A percentile compares a stretch with the other conserved stretches of the same genome.
Conservation (phyloP, 2,888 invertebrate species). For the Polyommatus icarus region DNA sequence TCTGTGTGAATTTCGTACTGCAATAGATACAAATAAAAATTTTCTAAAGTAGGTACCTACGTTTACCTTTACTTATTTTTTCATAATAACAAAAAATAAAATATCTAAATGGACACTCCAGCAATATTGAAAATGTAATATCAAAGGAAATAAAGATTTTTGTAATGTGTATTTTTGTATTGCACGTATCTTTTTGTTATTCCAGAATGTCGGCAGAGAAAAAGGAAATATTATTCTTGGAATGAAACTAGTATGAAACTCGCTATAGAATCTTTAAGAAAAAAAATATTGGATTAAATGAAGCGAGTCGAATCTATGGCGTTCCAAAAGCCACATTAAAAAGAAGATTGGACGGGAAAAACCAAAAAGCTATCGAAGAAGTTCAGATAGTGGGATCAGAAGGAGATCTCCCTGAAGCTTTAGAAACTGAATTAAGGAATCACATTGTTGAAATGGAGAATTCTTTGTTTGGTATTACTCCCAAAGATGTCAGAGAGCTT, state of each 20-base stretch:
- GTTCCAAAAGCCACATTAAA: background rate
- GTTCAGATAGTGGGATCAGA: no score
- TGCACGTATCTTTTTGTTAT: background rate
- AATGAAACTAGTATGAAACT: slow-evolving; percentile 14
- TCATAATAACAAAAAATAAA: background rate
- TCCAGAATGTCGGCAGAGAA: background rate
- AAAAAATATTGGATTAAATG: slow-evolving; percentile 2
- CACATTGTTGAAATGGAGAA: slow-evolving; percentile 20
- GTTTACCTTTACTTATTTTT: background rate
- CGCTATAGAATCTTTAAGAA: slow-evolving; percentile 8
- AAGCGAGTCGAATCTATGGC: background rate
- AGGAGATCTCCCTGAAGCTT: no score
- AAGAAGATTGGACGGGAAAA: no score
- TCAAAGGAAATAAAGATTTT: no score
- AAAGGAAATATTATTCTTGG: background rate
- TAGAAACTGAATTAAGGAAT: no score
- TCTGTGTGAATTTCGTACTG: no score
- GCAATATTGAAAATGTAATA: no score
- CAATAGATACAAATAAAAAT: no score
- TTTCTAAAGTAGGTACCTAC: no score
- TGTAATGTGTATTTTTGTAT: no score
- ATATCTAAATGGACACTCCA: background rate
- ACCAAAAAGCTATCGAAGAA: no score
- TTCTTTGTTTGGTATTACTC: slow-evolving; percentile 20
- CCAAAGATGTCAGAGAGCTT: slow-evolving; percentile 24